These are phyloP conservation scores for Hydropsyche betteni DNA, from an alignment of 2,888 invertebrate species.

Conservation along the genomic window DNA sequence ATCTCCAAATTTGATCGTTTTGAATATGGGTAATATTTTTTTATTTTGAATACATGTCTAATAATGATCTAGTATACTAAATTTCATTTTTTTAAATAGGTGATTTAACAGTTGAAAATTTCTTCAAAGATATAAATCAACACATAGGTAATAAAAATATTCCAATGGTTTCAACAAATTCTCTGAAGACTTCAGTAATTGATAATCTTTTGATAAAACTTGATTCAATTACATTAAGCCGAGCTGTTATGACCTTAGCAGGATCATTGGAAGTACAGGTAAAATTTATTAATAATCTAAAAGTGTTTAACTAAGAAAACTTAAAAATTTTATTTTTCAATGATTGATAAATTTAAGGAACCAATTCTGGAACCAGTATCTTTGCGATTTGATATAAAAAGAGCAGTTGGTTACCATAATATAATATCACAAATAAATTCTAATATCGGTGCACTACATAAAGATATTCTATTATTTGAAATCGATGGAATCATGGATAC, in stretches of 20 bases:
- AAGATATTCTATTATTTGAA: constrained; percentile 67
- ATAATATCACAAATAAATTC: constrained; percentile 54
- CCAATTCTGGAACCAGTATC: constrained; percentile 79
- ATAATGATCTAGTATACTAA: neutral
- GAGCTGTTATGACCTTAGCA: constrained; percentile 77
- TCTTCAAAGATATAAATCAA: constrained; percentile 69
- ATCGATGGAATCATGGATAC: constrained; percentile 74
- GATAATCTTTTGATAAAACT: constrained; percentile 78
- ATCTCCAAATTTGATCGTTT: constrained; percentile 77
- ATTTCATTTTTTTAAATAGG: constrained; percentile 62
- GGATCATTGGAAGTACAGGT: constrained; percentile 79
- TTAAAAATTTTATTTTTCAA: neutral
- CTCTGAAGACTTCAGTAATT: constrained; percentile 60
- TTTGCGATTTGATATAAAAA: constrained; percentile 76
- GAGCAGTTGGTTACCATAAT: constrained; percentile 62
- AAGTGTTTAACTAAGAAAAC: neutral
- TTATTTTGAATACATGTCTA: neutral
- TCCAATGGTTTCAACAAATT: constrained; percentile 44
- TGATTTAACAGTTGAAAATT: constrained; percentile 80
- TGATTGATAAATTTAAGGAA: constrained; percentile 62
- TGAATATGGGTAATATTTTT: constrained; percentile 71
- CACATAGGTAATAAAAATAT: constrained; percentile 15
- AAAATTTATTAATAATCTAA: constrained; percentile 42
- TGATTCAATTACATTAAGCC: constrained; percentile 72
- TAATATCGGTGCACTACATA: constrained; percentile 53